Percentiles rank a stretch among this genome's conserved stretches.
These are phyloP conservation scores for Pseudachorutes palmiensis DNA, from an alignment of 1,140 invertebrate species.

Conservation along the genomic window DNA sequence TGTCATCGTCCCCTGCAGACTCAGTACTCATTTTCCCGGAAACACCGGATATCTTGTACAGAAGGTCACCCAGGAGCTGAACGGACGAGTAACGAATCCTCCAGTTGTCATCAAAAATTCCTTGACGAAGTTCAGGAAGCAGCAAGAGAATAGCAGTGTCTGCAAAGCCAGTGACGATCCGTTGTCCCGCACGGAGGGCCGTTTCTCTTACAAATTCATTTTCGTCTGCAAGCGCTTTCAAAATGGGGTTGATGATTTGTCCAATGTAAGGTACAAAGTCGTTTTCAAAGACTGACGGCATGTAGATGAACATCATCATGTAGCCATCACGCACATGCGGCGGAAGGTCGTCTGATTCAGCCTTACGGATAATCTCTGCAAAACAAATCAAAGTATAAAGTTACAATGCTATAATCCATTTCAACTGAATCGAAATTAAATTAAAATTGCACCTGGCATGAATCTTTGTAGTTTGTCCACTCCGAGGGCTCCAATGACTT, in stretches of 20 bases:
- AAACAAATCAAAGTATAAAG: constrained; percentile 13
- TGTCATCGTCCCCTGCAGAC: constrained; percentile 95
- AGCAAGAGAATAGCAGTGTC: constrained; percentile 89
- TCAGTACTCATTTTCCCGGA: constrained; percentile 98
- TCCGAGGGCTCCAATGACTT: constrained; percentile 92
- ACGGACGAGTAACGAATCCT: constrained; percentile 93
- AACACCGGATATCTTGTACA: constrained; percentile 94
- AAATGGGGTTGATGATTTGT: constrained; percentile 93
- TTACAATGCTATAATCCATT: neutral
- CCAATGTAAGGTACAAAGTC: constrained; percentile 90
- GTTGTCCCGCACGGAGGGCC: constrained; percentile 88
- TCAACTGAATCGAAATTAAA: neutral
- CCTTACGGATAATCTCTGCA: constrained; percentile 86
- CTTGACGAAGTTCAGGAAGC: constrained; percentile 86
- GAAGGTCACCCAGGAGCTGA: constrained; percentile 87
- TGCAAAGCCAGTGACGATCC: constrained; percentile 93
- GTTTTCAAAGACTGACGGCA: constrained; percentile 87
- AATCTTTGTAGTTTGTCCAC: constrained; percentile 89
- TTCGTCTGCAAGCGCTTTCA: constrained; percentile 96
- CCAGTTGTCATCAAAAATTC: constrained; percentile 96
- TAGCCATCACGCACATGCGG: constrained; percentile 98
- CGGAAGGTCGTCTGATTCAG: constrained; percentile 86
- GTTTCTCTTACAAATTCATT: constrained; percentile 98
- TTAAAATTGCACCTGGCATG: constrained; percentile 62
- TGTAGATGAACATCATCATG: constrained; percentile 99